These are phyloP conservation scores for Brachypodius melanocephalos DNA, from an alignment of 2,113 vertebrate genomes.

Conservation along the genomic window DNA sequence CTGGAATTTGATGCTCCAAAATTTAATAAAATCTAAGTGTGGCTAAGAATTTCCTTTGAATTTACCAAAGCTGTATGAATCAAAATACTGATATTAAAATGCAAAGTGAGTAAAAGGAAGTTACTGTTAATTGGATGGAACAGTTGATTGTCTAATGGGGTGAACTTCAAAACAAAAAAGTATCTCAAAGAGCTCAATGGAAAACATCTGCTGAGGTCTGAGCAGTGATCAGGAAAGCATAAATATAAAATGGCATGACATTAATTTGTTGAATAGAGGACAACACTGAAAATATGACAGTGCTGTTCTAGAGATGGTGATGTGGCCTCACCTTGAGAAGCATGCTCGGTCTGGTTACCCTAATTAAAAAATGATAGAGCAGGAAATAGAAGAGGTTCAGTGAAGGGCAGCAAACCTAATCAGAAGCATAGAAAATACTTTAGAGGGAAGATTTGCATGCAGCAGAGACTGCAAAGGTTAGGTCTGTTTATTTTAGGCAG, in stretches of 20 bases:
- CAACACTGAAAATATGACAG: conserved; percentile 39
- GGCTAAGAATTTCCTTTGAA: background rate
- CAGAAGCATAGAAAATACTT: conserved; percentile 28
- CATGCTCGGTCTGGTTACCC: conserved; percentile 28
- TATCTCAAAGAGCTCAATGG: background rate
- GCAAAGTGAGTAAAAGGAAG: background rate
- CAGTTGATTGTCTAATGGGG: background rate
- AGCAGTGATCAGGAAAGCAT: conserved; percentile 11
- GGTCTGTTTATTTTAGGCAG: conserved; percentile 47
- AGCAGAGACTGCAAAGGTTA: conserved; percentile 41
- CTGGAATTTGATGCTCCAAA: background rate
- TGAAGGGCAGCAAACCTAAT: conserved; percentile 51
- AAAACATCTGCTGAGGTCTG: conserved; percentile 44
- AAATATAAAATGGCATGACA: conserved; percentile 41
- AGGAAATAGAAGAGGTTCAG: conserved; percentile 20
- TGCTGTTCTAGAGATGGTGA: conserved; percentile 29
- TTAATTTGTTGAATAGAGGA: conserved; percentile 58
- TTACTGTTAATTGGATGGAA: background rate
- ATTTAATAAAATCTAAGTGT: background rate
- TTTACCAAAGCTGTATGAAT: background rate
- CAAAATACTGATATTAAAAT: background rate
- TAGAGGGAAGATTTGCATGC: conserved; percentile 21
- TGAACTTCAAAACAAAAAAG: background rate
- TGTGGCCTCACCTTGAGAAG: conserved; percentile 37
- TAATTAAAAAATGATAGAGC: conserved; percentile 56